These are phyloP conservation scores for Ochlodes sylvanus DNA, from an alignment of 2,888 invertebrate species.

Conservation along the genomic window DNA sequence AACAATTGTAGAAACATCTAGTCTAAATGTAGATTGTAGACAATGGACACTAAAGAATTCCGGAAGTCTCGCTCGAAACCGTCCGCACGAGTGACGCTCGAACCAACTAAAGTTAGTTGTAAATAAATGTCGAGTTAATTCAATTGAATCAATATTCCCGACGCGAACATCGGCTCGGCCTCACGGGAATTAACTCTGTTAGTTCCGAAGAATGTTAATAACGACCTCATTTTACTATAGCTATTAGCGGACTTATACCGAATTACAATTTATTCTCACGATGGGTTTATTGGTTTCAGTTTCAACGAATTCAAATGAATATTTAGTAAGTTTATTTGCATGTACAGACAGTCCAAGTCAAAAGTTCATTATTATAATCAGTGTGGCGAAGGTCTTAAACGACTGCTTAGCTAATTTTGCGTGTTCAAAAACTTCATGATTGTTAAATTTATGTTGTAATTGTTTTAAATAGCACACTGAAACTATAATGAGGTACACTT, in stretches of 20 bases:
- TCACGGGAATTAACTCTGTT: constrained; percentile 53
- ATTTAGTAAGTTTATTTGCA: constrained; percentile 16
- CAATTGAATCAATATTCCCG: constrained; percentile 56
- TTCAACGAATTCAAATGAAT: constrained; percentile 29
- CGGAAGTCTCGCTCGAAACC: constrained; percentile 17
- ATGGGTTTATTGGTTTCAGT: constrained; percentile 40
- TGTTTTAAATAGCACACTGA: no score
- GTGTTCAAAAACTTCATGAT: no score
- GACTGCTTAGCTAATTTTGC: background rate
- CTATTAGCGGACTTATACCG: constrained; percentile 55
- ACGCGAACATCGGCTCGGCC: constrained; percentile 50
- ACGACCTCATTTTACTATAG: constrained; percentile 59
- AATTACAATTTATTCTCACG: constrained; percentile 52
- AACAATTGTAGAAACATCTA: no score
- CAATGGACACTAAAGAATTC: constrained; percentile 9
- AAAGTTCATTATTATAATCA: background rate
- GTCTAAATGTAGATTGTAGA: no score
- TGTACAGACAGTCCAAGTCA: background rate
- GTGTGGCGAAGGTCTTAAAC: background rate
- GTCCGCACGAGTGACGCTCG: constrained; percentile 15
- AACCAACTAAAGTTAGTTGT: constrained; percentile 54
- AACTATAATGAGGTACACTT: no score
- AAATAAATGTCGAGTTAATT: constrained; percentile 51
- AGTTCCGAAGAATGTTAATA: constrained; percentile 59
- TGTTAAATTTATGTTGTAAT: no score